Conservation (phyloP, 2,113 vertebrate genomes). For the Hemichromis elongatus region DNA sequence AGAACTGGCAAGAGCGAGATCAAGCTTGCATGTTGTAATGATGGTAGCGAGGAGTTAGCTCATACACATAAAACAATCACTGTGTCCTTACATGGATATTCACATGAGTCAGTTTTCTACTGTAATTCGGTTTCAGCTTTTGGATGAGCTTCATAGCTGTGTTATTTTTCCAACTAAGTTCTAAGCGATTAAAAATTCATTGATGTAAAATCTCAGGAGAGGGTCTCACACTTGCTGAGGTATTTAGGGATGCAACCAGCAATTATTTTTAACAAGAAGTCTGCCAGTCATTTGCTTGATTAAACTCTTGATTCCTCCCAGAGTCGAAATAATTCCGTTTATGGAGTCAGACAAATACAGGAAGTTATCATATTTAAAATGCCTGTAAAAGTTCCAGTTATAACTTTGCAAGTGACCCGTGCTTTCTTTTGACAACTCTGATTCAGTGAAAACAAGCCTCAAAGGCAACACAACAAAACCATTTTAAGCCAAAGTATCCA, state of each 20-base stretch:
- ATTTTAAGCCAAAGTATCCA: background rate
- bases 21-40: conserved; percentile 48
- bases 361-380: background rate
- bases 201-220: background rate
- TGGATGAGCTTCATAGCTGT: conserved; percentile 24
- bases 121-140: background rate
- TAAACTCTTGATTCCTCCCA: background rate
- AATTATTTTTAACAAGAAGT: background rate
- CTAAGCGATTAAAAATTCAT: background rate
- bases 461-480: background rate
- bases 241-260: background rate
- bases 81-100: conserved; percentile 63
- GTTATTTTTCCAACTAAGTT: background rate
- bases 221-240: background rate
- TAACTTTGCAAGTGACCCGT: background rate
- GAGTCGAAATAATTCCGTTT: background rate
- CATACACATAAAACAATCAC: conserved; percentile 55
- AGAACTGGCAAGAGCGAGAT: conserved; percentile 12
- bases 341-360: background rate
- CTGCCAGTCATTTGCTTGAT: background rate
- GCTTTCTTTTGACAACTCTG: background rate
- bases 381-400: background rate
- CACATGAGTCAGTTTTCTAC: conserved; percentile 20
- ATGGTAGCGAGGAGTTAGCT: conserved; percentile 51
- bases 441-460: background rate